These are phyloP conservation scores for Argya squamiceps DNA, from an alignment of 2,797 vertebrate genomes.

Conservation along the genomic window DNA sequence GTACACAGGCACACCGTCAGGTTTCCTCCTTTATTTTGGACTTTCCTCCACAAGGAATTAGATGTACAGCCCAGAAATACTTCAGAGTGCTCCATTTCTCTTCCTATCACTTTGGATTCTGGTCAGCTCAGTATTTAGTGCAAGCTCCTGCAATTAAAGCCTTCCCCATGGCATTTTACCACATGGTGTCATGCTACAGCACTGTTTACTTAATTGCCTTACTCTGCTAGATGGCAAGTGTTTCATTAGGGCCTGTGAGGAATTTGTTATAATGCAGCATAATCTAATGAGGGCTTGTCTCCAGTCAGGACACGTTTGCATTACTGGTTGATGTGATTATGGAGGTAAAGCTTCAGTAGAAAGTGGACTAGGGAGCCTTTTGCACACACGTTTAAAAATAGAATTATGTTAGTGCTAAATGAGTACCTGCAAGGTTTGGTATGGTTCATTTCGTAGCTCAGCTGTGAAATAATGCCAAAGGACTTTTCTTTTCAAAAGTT, in stretches of 20 bases:
- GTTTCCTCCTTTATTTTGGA: conserved; percentile 27
- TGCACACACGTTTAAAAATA: not conserved
- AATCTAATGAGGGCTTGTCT: conserved; percentile 31
- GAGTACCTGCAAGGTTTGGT: not conserved
- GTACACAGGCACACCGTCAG: accelerated
- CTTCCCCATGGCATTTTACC: conserved; percentile 40
- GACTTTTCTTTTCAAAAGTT: not conserved
- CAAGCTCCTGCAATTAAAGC: conserved; percentile 41
- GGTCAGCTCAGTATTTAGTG: not conserved
- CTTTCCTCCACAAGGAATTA: conserved; percentile 13
- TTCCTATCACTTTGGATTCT: not conserved
- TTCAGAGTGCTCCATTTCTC: not conserved
- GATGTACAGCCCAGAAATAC: not conserved
- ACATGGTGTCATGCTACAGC: conserved; percentile 19
- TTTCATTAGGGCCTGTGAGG: conserved; percentile 27
- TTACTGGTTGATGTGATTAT: not conserved
- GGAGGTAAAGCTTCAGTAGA: not conserved
- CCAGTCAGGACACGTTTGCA: not conserved
- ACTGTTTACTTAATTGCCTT: conserved; percentile 13
- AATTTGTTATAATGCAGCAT: not conserved
- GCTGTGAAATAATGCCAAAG: not conserved
- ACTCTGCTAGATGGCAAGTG: conserved; percentile 28
- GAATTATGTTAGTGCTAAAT: not conserved
- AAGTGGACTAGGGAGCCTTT: not conserved
- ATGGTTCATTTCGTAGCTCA: not conserved